Evolutionary conservation across 2,113 vertebrate genomes (phyloP).

Genomic region (Eurypyga helias): DNA sequence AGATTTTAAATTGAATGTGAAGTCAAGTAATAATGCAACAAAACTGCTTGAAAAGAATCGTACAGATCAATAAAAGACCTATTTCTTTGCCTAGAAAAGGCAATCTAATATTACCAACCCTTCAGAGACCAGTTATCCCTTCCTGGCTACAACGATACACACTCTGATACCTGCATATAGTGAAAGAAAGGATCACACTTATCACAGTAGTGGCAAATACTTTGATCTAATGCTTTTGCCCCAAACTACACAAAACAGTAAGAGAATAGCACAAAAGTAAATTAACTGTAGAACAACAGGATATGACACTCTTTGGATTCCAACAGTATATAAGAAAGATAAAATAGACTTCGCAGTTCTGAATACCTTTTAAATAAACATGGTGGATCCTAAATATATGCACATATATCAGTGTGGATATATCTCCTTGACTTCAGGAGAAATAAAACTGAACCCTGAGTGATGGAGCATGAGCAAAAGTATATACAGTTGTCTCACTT

Average conservation of each 20-base stretch:
- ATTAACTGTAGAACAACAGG: not conserved
- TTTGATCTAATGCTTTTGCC: not conserved
- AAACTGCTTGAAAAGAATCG: not conserved
- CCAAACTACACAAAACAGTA: not conserved
- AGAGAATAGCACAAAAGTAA: not conserved
- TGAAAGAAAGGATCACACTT: not conserved
- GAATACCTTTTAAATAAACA: not conserved
- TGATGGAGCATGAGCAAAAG: not conserved
- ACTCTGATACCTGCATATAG: not conserved
- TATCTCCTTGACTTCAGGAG: not conserved
- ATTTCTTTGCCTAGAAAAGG: not conserved
- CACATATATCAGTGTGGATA: not conserved
- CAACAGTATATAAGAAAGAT: not conserved
- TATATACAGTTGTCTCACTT: not conserved
- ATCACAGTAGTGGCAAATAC: not conserved
- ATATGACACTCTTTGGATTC: not conserved
- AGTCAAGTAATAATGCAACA: not conserved
- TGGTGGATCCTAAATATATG: not conserved
- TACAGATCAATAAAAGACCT: not conserved
- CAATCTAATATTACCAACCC: not conserved
- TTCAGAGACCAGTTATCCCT: not conserved
- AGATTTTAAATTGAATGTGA: not conserved
- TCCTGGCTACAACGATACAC: not conserved
- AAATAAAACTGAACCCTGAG: not conserved
- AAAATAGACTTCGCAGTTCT: not conserved